Percentiles rank a stretch among this genome's conserved stretches.
These are phyloP conservation scores for Drosophila biarmipes DNA, from an alignment of 1,140 invertebrate species.

Conservation along the genomic window DNA sequence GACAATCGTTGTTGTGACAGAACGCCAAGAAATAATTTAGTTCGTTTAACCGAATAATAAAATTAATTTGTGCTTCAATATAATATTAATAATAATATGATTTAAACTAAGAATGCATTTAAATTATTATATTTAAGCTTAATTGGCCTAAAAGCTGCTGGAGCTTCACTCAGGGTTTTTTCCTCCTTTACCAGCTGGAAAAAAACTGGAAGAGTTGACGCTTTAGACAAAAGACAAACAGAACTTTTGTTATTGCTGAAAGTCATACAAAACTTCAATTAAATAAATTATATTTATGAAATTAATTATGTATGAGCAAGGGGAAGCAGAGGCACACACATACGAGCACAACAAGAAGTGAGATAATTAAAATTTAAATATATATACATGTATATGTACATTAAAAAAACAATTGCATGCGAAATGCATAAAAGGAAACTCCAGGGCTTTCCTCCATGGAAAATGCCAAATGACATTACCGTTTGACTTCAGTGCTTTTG, in stretches of 20 bases:
- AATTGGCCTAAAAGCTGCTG: slow-evolving; percentile 60
- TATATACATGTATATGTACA: background rate
- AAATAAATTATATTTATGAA: slow-evolving; percentile 72
- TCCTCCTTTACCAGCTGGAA: background rate
- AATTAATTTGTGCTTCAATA: background rate
- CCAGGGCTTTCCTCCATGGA: background rate
- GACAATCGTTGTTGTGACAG: slow-evolving; percentile 15
- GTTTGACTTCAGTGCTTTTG: background rate
- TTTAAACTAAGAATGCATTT: slow-evolving; percentile 7
- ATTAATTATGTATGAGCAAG: slow-evolving; percentile 63
- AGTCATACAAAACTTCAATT: slow-evolving; percentile 67
- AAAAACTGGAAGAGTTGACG: slow-evolving; percentile 20
- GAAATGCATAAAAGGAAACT: slow-evolving; percentile 7
- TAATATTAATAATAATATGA: background rate
- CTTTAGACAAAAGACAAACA: slow-evolving; percentile 58
- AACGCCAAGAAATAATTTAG: slow-evolving; percentile 17
- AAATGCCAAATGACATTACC: slow-evolving; percentile 3
- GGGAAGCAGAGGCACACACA: slow-evolving; percentile 1
- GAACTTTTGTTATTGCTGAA: slow-evolving; percentile 39
- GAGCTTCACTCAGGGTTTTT: slow-evolving; percentile 27
- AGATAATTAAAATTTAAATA: slow-evolving; percentile 29
- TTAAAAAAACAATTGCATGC: slow-evolving; percentile 13
- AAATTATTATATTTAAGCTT: slow-evolving; percentile 24
- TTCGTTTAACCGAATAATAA: background rate
- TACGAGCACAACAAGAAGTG: background rate